A percentile compares a stretch with the other conserved stretches of the same genome.
phyloP scores from a whole-genome alignment of 2,113 vertebrate species.

The Platysteira castanea region DNA sequence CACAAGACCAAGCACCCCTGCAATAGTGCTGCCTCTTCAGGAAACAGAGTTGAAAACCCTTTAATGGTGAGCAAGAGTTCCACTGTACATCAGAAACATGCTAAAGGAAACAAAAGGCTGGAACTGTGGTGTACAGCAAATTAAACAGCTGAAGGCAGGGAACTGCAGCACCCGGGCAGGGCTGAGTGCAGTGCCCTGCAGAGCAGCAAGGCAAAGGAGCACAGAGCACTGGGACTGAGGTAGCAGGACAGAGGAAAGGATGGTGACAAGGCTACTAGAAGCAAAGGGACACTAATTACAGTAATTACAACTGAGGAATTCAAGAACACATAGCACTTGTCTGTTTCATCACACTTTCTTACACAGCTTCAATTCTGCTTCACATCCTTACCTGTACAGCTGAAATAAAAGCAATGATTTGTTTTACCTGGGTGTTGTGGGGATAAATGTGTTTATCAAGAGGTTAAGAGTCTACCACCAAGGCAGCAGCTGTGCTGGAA shows the following conservation, averaged over 20 bases:
- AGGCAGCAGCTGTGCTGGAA: background rate
- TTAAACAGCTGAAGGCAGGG: background rate
- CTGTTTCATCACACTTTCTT: background rate
- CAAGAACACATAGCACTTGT: background rate
- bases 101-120: background rate
- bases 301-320: background rate
- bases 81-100: rapidly evolving
- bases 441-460: background rate
- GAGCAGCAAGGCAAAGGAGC: background rate
- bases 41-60: background rate
- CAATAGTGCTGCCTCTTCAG: background rate
- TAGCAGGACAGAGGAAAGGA: background rate
- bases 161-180: background rate
- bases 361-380: background rate
- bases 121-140: background rate
- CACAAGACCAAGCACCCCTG: background rate
- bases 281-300: background rate
- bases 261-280: background rate
- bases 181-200: background rate
- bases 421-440: background rate
- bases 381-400: background rate
- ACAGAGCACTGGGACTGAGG: background rate
- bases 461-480: background rate
- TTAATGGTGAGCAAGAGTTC: background rate
- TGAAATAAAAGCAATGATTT: background rate